Evolutionary conservation across 2,888 invertebrate genomes (phyloP).

Genomic region (Diaphora mendica): DNA sequence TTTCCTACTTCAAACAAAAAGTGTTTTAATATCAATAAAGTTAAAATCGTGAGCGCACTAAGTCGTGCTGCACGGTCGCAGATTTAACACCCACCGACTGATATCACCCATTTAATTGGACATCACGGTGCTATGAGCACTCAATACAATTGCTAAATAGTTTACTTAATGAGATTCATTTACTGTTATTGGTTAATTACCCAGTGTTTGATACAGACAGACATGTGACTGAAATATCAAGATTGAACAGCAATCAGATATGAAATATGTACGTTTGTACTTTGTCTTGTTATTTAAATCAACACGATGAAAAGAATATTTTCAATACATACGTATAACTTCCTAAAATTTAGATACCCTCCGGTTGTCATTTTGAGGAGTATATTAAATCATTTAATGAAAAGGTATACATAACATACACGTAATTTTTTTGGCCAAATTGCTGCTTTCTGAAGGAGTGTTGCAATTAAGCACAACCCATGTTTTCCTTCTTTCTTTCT

Average conservation of each 20-base stretch:
- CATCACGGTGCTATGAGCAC: slow-evolving; percentile 48
- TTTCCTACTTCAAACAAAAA: slow-evolving; percentile 16
- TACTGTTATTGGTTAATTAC: neutral
- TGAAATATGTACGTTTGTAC: neutral
- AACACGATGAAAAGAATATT: neutral
- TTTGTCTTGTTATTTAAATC: neutral
- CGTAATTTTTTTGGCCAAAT: neutral
- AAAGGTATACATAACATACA: neutral
- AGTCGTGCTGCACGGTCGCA: slow-evolving; percentile 51
- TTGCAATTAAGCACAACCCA: neutral
- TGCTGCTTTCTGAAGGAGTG: no score
- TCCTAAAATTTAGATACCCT: neutral
- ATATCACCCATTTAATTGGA: slow-evolving; percentile 50
- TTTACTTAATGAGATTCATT: slow-evolving; percentile 13
- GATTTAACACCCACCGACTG: slow-evolving; percentile 43
- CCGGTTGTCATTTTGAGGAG: neutral
- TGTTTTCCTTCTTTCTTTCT: no score
- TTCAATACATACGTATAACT: neutral
- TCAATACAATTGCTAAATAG: slow-evolving; percentile 37
- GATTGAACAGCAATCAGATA: neutral
- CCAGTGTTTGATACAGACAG: neutral
- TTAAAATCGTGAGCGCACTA: slow-evolving; percentile 41
- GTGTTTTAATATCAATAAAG: slow-evolving; percentile 31
- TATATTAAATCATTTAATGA: neutral
- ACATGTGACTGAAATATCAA: neutral